Conservation (phyloP, 2,888 invertebrate species). For the Tachina grossa region DNA sequence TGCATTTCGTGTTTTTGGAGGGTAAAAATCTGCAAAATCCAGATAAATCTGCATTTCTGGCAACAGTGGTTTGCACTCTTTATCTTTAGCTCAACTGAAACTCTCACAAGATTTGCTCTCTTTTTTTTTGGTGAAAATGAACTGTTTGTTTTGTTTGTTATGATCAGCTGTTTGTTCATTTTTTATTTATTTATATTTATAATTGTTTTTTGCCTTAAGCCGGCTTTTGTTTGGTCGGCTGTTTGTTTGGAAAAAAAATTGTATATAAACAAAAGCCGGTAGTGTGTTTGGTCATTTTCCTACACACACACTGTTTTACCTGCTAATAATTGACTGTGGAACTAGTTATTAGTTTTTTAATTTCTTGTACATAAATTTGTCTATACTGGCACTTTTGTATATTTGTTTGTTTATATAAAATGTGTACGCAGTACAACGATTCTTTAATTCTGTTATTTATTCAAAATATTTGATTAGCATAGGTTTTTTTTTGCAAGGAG, state of each 20-base stretch:
- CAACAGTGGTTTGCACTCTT: slow-evolving; percentile 34
- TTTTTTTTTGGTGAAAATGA: background rate
- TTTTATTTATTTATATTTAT: slow-evolving; percentile 33
- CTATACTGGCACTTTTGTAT: background rate
- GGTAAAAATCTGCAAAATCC: too few relatives aligned
- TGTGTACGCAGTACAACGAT: background rate
- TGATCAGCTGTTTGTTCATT: slow-evolving; percentile 59
- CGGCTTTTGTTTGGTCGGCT: slow-evolving; percentile 65
- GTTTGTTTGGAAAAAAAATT: slow-evolving; percentile 31
- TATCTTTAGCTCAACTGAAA: background rate
- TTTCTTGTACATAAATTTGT: slow-evolving; percentile 19
- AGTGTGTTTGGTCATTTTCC: slow-evolving; percentile 65
- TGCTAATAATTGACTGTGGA: slow-evolving; percentile 18
- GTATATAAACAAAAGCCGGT: slow-evolving; percentile 63
- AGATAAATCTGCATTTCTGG: too few relatives aligned
- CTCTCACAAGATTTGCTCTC: slow-evolving; percentile 2
- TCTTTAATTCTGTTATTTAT: background rate
- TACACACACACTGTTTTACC: background rate
- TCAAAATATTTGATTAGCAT: background rate
- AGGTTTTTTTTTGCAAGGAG: too few relatives aligned
- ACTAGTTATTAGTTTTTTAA: slow-evolving; percentile 43
- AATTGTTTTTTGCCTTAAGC: slow-evolving; percentile 22
- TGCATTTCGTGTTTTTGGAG: too few relatives aligned
- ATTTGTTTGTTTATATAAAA: background rate
- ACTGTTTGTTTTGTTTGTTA: background rate